A percentile compares a stretch with the other conserved stretches of the same genome.
Conservation (phyloP, 2,888 invertebrate species). For the Callinectes sapidus region DNA sequence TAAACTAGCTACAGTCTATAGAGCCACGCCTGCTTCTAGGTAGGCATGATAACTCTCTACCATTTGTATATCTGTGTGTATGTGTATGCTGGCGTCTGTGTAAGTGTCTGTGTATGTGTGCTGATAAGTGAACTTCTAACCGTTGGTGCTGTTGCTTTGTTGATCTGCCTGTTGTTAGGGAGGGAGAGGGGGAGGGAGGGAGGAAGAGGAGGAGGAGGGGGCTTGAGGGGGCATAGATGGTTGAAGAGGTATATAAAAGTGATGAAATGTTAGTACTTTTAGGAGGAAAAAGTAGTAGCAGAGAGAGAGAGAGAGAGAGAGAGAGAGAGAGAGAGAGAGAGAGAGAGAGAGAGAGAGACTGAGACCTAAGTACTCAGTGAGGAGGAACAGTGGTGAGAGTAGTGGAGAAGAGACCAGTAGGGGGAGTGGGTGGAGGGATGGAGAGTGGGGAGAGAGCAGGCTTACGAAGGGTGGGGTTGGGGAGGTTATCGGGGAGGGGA, state of each 20-base stretch:
- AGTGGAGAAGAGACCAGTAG: neutral
- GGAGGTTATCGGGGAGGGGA: neutral
- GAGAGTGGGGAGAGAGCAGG: neutral
- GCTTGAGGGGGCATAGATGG: neutral
- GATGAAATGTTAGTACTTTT: neutral
- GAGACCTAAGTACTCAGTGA: neutral
- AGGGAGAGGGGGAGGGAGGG: neutral
- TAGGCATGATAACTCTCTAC: neutral
- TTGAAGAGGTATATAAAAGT: neutral
- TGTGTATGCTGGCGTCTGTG: neutral
- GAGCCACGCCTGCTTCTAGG: neutral
- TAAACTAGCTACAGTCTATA: neutral
- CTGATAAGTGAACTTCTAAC: conserved; percentile 13
- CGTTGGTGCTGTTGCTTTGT: neutral
- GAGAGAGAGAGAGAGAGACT: neutral
- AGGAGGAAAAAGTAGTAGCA: neutral
- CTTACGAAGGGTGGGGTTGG: neutral
- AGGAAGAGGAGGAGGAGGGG: neutral
- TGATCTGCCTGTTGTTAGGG: neutral
- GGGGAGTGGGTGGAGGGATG: neutral
- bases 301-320: neutral
- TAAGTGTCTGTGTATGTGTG: neutral
- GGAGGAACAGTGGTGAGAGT: neutral
- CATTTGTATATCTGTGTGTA: neutral
- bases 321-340: neutral